Evolutionary conservation across 1,140 invertebrate genomes (phyloP), one percentile per base, ranked within the genome.

Genomic region (Drosophila nannoptera): DNA sequence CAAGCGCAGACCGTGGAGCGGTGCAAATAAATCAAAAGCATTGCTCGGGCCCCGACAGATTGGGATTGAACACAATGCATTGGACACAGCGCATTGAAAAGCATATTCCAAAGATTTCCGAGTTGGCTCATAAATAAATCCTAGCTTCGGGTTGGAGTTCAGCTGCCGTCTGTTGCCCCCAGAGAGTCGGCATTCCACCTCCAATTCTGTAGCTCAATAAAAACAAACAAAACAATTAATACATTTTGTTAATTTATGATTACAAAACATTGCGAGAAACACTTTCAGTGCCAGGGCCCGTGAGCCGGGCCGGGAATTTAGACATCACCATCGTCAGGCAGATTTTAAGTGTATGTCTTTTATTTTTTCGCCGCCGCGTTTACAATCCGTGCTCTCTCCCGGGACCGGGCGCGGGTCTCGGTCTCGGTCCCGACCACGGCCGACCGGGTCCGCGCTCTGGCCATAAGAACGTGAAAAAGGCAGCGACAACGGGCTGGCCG

Each of bases 171-270:
- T n/a, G 46, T n/a, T 35, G 31, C 48, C 16, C 35, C n/a, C 22
- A 22, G 3, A 32, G 14, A 7, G 77, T 76, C 81, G 81, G 81
- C 81, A 80, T 74, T 73, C 46, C 29, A 61, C 81, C 64, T 81
- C 84, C 76, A 87, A 87, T 87, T 70, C 69, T 43, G 60, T 73
- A 69, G 73, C 66, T 48, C 69, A 84, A 86, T 87, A 87, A 84
- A 87, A 73, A 74, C 71, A 88, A 78, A 87, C 80, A 82, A 82
- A 88, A 87, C 86, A 88, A 87, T 88, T 88, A 88, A 88, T 86
- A 88, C 77, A 88, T 86, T 87, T 88, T 88, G 81, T 88, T 86
- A 88, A 88, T 88, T 88, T 88, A 88, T 88, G 86, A 88, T 87
- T 87, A 77, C 71, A 77, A 84, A 87, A 86, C 82, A 86, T 84